Evolutionary conservation across 2,113 vertebrate genomes (phyloP), one percentile per base, ranked within the genome.

Genomic region (Talpa occidentalis): DNA sequence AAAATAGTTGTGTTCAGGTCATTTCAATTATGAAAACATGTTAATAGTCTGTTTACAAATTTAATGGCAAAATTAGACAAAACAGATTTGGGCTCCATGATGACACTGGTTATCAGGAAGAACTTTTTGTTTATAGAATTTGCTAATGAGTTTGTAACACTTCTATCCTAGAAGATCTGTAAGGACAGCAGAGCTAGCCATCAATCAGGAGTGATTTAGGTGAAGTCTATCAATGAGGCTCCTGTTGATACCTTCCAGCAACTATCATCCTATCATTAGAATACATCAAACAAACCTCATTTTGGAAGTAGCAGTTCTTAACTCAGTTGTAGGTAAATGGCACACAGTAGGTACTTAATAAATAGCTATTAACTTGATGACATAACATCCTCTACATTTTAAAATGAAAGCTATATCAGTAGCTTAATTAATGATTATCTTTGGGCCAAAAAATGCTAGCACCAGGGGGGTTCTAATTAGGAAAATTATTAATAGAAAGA

Each of bases 401-500:
- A 79, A 94, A 86, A 96, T 78, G 49, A 90, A 79, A 77, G 5
- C 67, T 67, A n/a, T 85, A 88, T 14, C 21, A 70, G 10, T 60
- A 56, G 4, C 70, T 76, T 54, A 67, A 93, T 80, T 87, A 77
- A 90, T 92, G 56, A 80, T 92, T 89, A 74, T 87, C 28, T 6
- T 73, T 77, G 5, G 32, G 62, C 40, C 37, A 89, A 69, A 89
- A 96, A 93, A 87, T 70, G 26, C 11, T 70, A 72, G 47, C 30
- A 83, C 28, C 5, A 70, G 8, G 86, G 32, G 52, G 60, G 32
- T 82, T 88, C 52, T 95, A 88, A 87, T 83, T 86, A 95, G 64
- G 17, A 79, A 93, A 93, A 83, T 82, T 95, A 91, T 82, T 92
- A 94, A 95, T 76, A 70, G 69, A 85, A 93, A 85, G 22, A 28